Evolutionary conservation across 2,113 vertebrate genomes (phyloP).

Genomic region (Microtus montanus): DNA sequence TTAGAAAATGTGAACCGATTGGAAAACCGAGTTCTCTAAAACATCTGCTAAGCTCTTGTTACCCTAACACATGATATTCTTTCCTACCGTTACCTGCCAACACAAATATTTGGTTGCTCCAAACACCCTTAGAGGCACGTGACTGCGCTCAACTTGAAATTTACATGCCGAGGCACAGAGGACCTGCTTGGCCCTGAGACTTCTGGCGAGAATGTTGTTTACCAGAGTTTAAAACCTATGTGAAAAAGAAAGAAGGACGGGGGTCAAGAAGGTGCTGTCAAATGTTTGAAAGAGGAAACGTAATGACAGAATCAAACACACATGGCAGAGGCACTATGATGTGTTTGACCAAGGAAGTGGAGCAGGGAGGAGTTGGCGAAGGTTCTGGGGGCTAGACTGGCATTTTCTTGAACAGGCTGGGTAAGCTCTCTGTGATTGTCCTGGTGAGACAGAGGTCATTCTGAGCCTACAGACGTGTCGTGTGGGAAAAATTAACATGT

Average conservation of each 20-base stretch:
- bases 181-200: conserved; percentile 56
- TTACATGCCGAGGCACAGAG: conserved; percentile 50
- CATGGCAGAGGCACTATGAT: fast-evolving
- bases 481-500: background rate
- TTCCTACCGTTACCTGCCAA: conserved; percentile 85
- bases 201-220: conserved; percentile 39
- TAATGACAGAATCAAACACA: background rate
- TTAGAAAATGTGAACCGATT: conserved; percentile 84
- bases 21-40: conserved; percentile 86
- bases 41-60: conserved; percentile 89
- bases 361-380: background rate
- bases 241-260: background rate
- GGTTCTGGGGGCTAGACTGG: background rate
- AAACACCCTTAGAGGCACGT: conserved; percentile 81
- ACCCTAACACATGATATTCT: conserved; percentile 84
- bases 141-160: conserved; percentile 79
- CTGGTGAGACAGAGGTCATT: background rate
- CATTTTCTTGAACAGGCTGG: background rate
- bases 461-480: fast-evolving
- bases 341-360: background rate
- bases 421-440: background rate
- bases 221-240: background rate
- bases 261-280: conserved; percentile 13
- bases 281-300: background rate
- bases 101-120: conserved; percentile 86